A percentile compares a stretch with the other conserved stretches of the same genome.
These are phyloP conservation scores for Meles meles DNA, from an alignment of 2,113 vertebrate genomes.

Conservation along the genomic window DNA sequence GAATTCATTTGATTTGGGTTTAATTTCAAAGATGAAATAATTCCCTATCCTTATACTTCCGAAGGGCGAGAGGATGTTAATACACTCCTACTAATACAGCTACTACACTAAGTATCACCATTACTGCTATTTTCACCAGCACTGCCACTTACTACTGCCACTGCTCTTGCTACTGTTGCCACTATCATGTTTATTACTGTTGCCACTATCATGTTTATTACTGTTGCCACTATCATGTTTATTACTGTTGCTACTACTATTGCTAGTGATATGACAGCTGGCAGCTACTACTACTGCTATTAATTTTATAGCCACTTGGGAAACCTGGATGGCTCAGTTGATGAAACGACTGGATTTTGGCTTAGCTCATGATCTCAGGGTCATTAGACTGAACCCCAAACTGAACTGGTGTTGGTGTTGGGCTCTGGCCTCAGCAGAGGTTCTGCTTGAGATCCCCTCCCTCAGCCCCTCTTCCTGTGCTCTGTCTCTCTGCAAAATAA, in stretches of 20 bases:
- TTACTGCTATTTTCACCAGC: background rate
- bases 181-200: background rate
- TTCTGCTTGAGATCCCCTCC: background rate
- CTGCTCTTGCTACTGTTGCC: too few species aligned
- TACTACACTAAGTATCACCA: background rate
- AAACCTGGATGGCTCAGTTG: too few species aligned
- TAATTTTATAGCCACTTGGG: background rate
- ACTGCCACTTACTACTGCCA: accelerated
- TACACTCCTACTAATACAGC: background rate
- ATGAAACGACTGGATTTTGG: background rate
- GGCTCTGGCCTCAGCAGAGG: too few species aligned
- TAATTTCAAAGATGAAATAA: background rate
- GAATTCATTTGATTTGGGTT: background rate
- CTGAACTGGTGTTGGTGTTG: background rate
- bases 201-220: background rate
- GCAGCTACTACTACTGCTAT: background rate
- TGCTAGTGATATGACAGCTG: background rate
- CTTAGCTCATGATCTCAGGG: background rate
- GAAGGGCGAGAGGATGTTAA: background rate
- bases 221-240: background rate
- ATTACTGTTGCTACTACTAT: background rate
- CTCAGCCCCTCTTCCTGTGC: background rate
- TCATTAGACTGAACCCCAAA: background rate
- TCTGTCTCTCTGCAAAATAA: background rate
- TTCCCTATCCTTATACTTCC: background rate